A percentile compares a stretch with the other conserved stretches of the same genome.
These are phyloP conservation scores for Montipora foliosa DNA, from an alignment of 64 coral and sea anemone species.

Conservation along the genomic window DNA sequence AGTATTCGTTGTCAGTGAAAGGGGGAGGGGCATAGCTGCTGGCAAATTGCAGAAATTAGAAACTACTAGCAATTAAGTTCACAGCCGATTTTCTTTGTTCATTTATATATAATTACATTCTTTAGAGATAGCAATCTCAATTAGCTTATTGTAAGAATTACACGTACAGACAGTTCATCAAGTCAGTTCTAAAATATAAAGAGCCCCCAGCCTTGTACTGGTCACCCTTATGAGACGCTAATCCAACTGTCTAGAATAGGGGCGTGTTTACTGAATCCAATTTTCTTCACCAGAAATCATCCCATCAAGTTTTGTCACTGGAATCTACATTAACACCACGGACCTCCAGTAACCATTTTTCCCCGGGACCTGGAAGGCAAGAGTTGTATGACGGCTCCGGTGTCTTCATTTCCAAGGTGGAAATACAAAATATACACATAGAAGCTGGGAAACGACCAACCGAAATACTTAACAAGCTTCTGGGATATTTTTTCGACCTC, in stretches of 20 bases:
- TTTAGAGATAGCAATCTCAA: too few species aligned
- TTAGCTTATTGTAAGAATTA: too few species aligned
- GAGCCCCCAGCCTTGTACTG: too few species aligned
- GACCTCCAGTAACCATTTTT: neutral
- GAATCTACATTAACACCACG: too few species aligned
- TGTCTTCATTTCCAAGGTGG: neutral
- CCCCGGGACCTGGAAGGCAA: neutral
- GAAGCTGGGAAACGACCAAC: neutral
- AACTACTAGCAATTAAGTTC: neutral
- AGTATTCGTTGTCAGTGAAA: conserved; percentile 3
- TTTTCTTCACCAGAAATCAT: neutral
- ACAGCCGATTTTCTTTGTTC: neutral
- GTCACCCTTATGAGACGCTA: too few species aligned
- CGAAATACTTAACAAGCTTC: neutral
- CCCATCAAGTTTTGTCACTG: neutral
- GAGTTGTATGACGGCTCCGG: neutral
- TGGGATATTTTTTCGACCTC: neutral
- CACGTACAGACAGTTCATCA: too few species aligned
- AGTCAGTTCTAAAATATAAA: too few species aligned
- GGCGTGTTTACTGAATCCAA: neutral
- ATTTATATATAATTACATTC: too few species aligned
- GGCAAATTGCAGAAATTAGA: neutral
- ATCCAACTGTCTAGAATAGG: too few species aligned
- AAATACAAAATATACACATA: neutral
- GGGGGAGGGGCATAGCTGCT: neutral